Evolutionary conservation across 2,797 vertebrate genomes (phyloP), one percentile per base, ranked within the genome.

Genomic region (Adrianichthys oophorus): DNA sequence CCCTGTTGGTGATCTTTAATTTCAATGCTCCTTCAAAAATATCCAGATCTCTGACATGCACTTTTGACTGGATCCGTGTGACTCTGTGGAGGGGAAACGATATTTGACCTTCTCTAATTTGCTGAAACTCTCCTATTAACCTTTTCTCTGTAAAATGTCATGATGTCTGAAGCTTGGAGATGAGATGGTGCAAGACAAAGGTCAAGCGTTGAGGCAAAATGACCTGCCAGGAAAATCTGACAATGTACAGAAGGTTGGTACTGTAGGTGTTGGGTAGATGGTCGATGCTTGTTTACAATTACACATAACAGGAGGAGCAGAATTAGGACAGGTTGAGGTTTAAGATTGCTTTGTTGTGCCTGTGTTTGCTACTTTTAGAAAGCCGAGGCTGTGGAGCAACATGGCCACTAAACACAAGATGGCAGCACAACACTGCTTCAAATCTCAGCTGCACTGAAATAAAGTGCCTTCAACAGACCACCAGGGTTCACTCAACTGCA

Each of bases 141-240:
- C 91, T 91, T 93, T 92, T 92, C 50, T 79, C 66, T 73, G 64
- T 69, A 76, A 91, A 90, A 90, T 89, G 90, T 81, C 87, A 74
- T 60, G 68, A 71, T 59, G 76, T 76, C 58, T 73, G 79, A 80
- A 60, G 67, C 68, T 49, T 18, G 67, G 58, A 83, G 73, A 77
- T 59, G 40, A 72, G 78, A 68, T 59, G 69, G 19, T 29, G 37
- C 40, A 56, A 56, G 79, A 85, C 81, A 87, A 90, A 92, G 89
- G 90, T 90, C 87, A 91, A 62, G 68, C 45, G 50, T 44, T 13
- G 48, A 77, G 64, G 76, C 74, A 65, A 68, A 82, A 85, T 62
- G 56, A 65, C 60, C 79, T 76, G 81, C 81, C 84, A 58, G 73
- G 81, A 56, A 59, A 65, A 70, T 76, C 75, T 48, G 70, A 68